phyloP scores from a whole-genome alignment of 2,888 invertebrate genomes.

The Anthrax anthrax region DNA sequence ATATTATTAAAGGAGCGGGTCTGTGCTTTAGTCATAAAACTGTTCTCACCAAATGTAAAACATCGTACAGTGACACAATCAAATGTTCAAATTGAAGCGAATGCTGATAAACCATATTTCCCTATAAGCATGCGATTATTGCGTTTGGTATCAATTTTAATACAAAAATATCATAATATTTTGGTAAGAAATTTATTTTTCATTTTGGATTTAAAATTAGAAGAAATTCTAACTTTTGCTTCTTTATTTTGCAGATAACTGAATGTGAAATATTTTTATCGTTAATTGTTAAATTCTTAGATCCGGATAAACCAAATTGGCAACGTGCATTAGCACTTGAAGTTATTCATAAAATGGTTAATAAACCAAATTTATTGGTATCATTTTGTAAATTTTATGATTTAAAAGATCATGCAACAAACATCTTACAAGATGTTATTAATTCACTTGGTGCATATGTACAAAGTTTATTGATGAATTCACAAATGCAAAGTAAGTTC shows the following conservation, averaged over 20 bases:
- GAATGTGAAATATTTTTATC: conserved; percentile 98
- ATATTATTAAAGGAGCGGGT: conserved; percentile 91
- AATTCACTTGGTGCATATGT: conserved; percentile 87
- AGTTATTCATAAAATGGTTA: conserved; percentile 86
- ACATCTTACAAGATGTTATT: conserved; percentile 89
- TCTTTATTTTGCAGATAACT: conserved; percentile 53
- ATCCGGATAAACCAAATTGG: conserved; percentile 94
- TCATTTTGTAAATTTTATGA: conserved; percentile 94
- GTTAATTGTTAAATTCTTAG: conserved; percentile 90
- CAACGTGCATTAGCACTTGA: conserved; percentile 90
- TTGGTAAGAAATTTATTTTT: conserved; percentile 48
- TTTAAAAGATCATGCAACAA: conserved; percentile 82
- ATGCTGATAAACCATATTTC: conserved; percentile 85
- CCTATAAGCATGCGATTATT: conserved; percentile 92
- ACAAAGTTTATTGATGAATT: conserved; percentile 73
- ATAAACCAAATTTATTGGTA: conserved; percentile 69
- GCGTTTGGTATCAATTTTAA: conserved; percentile 80
- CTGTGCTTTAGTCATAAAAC: conserved; percentile 93
- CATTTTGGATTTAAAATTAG: neutral
- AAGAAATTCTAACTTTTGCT: too few species aligned
- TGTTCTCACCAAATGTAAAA: conserved; percentile 98
- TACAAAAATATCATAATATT: conserved; percentile 83
- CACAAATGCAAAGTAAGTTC: conserved; percentile 43
- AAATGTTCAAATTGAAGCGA: conserved; percentile 38
- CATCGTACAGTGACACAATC: conserved; percentile 47